A percentile compares a stretch with the other conserved stretches of the same genome.
These are phyloP conservation scores for Mimachlamys varia DNA, from an alignment of 2,888 invertebrate species.

Conservation along the genomic window DNA sequence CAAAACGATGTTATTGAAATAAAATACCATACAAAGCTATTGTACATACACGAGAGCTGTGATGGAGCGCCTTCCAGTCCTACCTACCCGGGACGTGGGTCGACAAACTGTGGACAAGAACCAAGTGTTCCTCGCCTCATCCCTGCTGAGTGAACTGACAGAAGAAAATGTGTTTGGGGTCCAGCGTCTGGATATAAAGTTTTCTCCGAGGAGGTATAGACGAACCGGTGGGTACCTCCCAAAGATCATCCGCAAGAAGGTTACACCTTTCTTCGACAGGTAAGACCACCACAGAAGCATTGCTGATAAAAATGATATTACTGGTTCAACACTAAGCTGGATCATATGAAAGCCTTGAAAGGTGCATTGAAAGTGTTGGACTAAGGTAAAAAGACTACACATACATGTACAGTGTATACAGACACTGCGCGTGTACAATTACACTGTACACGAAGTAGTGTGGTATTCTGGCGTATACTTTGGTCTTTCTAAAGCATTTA, in stretches of 20 bases:
- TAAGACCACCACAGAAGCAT: not conserved
- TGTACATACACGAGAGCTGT: not conserved
- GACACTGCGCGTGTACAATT: too few species aligned
- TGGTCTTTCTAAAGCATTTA: too few species aligned
- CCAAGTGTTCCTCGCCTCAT: not conserved
- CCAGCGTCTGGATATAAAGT: slow-evolving; percentile 6
- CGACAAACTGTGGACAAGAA: not conserved
- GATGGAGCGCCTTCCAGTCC: not conserved
- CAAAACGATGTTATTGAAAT: not conserved
- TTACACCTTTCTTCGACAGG: not conserved
- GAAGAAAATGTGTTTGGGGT: not conserved
- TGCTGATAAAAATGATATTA: not conserved
- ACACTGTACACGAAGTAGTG: too few species aligned
- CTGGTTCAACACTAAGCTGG: not conserved
- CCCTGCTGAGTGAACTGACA: not conserved
- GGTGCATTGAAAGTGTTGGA: too few species aligned
- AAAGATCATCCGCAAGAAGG: not conserved
- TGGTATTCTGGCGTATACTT: too few species aligned
- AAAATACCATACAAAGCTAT: too few species aligned
- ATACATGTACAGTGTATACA: too few species aligned
- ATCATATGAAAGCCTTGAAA: too few species aligned
- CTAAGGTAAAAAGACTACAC: too few species aligned
- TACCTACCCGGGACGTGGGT: not conserved
- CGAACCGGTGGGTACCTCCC: not conserved
- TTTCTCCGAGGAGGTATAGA: not conserved